Evolutionary conservation across 2,797 vertebrate genomes (phyloP), one percentile per base, ranked within the genome.

Genomic region (Syncerus caffer): DNA sequence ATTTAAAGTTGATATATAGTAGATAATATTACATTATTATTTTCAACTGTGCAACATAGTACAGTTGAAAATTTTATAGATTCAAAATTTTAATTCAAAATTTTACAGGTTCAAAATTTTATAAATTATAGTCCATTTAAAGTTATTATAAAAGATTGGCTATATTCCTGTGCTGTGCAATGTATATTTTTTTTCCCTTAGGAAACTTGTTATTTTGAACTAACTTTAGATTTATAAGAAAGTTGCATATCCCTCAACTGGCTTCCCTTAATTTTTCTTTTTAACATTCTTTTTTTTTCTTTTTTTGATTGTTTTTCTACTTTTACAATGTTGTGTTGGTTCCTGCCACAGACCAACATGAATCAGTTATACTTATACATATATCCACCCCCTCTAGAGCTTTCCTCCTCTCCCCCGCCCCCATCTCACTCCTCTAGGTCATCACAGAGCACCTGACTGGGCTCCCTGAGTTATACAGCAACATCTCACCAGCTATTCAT

Each of bases 321-420:
- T 14, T 74, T 25, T 74, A 25, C 38, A 74, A 25, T 25, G 38
- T 42, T 74, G 38, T 25, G 6, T 74, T 74, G 38, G 38, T 42
- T 74, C 71, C 21, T 74, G 21, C 21, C 71, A 42, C 71, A 42
- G 34, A 74, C 6, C 71, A 42, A 42, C 38, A 74, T 4, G 12
- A 42, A 74, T 42, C 38, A 74, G 12, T 25, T 71, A 74, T 42
- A 74, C 42, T 42, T 74, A 74, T 25, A 42, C 3, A 14, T 74
- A 74, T 25, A 25, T 25, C 34, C 71, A 74, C 38, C 42, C 19
- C 17, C 6, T 25, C 21, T 7, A 42, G 21, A 74, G 21, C 21
- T 42, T 74, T 38, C 12, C 23, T 42, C 71, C 6, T 7, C 38
- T 25, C 12, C 38, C 4, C 34, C 0, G 0, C 34, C 9, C 5